Conservation (phyloP, 2,113 vertebrate species). For the Neodon shergylaensis region DNA sequence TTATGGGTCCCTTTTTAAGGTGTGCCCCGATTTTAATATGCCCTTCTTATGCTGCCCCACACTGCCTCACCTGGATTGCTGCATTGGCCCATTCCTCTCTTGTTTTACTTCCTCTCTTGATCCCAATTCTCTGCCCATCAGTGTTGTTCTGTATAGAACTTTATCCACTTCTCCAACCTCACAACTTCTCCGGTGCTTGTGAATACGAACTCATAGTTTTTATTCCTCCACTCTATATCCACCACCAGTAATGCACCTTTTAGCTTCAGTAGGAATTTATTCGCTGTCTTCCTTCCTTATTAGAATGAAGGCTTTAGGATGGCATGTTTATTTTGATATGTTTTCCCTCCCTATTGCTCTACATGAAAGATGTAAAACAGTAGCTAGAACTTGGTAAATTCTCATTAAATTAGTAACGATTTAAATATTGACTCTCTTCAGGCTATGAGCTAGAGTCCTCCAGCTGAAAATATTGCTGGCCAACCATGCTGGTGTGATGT, state of each 20-base stretch:
- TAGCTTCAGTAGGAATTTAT: not conserved
- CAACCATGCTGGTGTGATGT: not conserved
- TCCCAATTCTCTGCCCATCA: not conserved
- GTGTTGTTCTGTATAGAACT: not conserved
- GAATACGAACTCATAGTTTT: fast-evolving
- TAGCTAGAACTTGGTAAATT: not conserved
- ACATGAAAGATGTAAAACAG: not conserved
- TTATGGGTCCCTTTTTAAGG: not conserved
- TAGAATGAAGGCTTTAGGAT: not conserved
- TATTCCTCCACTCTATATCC: not conserved
- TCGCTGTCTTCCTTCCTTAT: not conserved
- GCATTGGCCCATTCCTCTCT: not conserved
- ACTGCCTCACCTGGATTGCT: not conserved
- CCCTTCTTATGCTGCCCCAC: not conserved
- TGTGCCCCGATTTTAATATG: not conserved
- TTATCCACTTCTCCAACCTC: not conserved
- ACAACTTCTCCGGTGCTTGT: not conserved
- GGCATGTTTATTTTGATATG: not conserved
- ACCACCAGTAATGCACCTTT: fast-evolving
- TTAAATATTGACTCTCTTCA: not conserved
- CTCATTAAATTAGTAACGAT: not conserved
- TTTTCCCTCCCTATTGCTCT: not conserved
- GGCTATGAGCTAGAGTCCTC: not conserved
- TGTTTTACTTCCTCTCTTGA: not conserved
- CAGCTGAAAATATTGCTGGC: not conserved